Evolutionary conservation across 2,113 vertebrate genomes (phyloP).

Genomic region (Tachysurus vachellii): DNA sequence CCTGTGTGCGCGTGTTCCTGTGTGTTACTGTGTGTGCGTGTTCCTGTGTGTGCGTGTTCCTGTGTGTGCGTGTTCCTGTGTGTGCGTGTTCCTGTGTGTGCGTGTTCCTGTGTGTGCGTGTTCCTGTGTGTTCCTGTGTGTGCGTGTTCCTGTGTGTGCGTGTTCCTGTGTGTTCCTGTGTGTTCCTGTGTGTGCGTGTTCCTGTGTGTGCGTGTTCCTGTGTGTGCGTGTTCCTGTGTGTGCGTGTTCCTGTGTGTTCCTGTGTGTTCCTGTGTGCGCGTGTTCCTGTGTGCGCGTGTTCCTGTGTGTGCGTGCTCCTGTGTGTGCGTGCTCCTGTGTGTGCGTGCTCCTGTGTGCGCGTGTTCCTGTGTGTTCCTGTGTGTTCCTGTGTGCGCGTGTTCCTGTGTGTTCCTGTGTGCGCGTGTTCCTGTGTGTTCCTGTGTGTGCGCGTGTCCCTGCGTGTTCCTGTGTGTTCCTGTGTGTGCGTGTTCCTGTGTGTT

Average conservation of each 20-base stretch:
- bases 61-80: not conserved
- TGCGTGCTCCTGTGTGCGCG: not conserved
- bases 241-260: constrained; percentile 67
- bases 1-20: constrained; percentile 69
- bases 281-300: not conserved
- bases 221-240: constrained; percentile 48
- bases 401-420: not conserved
- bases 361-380: not conserved
- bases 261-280: constrained; percentile 2
- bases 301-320: constrained; percentile 35
- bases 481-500: not conserved
- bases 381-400: not conserved
- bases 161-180: not conserved
- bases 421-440: not conserved
- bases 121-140: not conserved
- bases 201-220: constrained; percentile 27
- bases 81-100: not conserved
- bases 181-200: not conserved
- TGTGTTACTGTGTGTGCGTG: constrained; percentile 23
- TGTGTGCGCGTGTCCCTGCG: not conserved
- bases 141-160: not conserved
- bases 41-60: not conserved
- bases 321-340: constrained; percentile 29
- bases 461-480: not conserved
- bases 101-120: not conserved